phyloP scores from a whole-genome alignment of 2,113 vertebrate species.

The Neolamprologus brichardi region DNA sequence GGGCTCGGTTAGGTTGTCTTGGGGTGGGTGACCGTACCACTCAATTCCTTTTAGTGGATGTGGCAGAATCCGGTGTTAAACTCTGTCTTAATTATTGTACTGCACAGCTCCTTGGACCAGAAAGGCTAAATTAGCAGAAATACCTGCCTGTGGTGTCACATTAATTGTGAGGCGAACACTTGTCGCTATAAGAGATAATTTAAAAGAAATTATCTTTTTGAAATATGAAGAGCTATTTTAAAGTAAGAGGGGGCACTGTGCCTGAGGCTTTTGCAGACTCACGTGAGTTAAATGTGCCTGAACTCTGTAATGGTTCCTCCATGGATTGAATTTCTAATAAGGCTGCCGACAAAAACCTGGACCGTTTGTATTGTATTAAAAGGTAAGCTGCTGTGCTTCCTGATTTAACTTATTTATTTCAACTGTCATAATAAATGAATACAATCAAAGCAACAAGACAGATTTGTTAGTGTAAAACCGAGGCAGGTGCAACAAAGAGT shows the following conservation, averaged over 20 bases:
- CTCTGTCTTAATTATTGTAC: constrained; percentile 11
- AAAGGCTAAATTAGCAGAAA: constrained; percentile 18
- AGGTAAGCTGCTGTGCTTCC: neutral
- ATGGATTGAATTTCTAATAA: constrained; percentile 20
- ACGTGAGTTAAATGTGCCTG: constrained; percentile 18
- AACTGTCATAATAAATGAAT: neutral
- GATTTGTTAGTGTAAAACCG: neutral
- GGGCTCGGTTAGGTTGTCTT: neutral
- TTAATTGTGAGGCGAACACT: constrained; percentile 27
- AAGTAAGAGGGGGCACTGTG: neutral
- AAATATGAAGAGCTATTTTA: neutral
- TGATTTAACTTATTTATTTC: neutral
- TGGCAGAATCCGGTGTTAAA: neutral
- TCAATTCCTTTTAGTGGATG: neutral
- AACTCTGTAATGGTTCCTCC: constrained; percentile 5
- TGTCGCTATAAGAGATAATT: constrained; percentile 10
- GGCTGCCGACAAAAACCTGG: neutral
- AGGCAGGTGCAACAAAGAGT: neutral
- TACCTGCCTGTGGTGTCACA: constrained; percentile 26
- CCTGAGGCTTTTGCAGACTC: neutral
- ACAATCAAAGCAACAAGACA: neutral
- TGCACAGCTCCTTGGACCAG: neutral
- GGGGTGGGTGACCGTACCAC: neutral
- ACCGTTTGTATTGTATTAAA: neutral
- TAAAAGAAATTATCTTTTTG: neutral